Percentiles rank a stretch among this genome's conserved stretches.
Evolutionary conservation across 2,113 vertebrate species (phyloP).

Genomic region (Gallinago media): DNA sequence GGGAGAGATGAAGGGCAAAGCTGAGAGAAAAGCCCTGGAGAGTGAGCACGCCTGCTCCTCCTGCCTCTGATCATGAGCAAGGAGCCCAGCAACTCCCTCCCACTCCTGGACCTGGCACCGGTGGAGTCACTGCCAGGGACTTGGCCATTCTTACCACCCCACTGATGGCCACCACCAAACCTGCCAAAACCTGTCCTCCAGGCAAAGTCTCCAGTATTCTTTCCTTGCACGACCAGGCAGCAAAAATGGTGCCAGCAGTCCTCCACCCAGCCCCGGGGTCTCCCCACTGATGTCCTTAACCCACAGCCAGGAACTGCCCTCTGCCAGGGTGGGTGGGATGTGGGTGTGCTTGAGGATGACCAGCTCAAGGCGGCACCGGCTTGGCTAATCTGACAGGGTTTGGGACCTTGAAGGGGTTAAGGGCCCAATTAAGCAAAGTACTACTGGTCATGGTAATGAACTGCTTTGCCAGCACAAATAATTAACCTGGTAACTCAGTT

Average conservation of each 20-base stretch:
- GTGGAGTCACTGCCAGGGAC: neutral
- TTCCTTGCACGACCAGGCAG: neutral
- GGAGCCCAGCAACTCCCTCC: neutral
- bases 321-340: too few species aligned
- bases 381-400: neutral
- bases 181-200: neutral
- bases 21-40: neutral
- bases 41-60: neutral
- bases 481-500: neutral
- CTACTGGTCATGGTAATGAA: neutral
- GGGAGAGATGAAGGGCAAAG: neutral
- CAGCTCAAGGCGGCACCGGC: neutral
- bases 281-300: neutral
- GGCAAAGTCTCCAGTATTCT: neutral
- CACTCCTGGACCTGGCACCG: neutral
- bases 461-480: neutral
- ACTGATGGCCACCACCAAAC: neutral
- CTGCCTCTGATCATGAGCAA: neutral
- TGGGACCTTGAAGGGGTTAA: neutral
- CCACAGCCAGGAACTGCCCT: neutral
- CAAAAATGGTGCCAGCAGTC: neutral
- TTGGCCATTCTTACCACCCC: neutral
- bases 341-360: neutral
- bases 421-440: neutral
- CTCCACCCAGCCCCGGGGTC: fast-evolving